Evolutionary conservation across 2,888 invertebrate genomes (phyloP).

Genomic region (Dolichopus griseipennis): DNA sequence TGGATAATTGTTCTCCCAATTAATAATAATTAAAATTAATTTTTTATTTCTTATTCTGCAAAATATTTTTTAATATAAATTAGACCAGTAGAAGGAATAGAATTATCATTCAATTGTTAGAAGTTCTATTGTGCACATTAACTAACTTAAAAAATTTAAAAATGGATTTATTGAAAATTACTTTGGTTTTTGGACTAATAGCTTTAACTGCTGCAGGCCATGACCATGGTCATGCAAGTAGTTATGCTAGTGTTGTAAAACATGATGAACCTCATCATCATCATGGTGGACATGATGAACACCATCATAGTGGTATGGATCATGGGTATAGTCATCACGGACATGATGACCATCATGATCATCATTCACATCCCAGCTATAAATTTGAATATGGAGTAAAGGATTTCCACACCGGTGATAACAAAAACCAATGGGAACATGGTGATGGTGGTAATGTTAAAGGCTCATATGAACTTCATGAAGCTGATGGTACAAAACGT

Average conservation of each 20-base stretch:
- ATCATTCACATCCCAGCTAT: slow-evolving; percentile 43
- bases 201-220: slow-evolving; percentile 14
- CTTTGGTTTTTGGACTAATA: slow-evolving; percentile 9
- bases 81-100: no score
- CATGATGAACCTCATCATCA: slow-evolving; percentile 12
- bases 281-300: no score
- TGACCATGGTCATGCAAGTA: slow-evolving; percentile 12
- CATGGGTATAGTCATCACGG: slow-evolving; percentile 14
- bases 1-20: no score
- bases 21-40: no score
- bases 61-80: no score
- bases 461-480: slow-evolving; percentile 44
- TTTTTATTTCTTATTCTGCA: no score
- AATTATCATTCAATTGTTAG: not conserved
- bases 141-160: not conserved
- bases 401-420: slow-evolving; percentile 45
- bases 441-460: slow-evolving; percentile 48
- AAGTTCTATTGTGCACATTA: not conserved
- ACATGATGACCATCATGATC: slow-evolving; percentile 36
- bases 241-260: slow-evolving; percentile 16
- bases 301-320: no score
- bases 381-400: slow-evolving; percentile 46
- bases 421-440: slow-evolving; percentile 46
- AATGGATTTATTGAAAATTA: not conserved
- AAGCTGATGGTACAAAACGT: slow-evolving; percentile 46